Evolutionary conservation across 2,888 invertebrate genomes (phyloP), one percentile per base, ranked within the genome.

Genomic region (Helicoverpa assulta): DNA sequence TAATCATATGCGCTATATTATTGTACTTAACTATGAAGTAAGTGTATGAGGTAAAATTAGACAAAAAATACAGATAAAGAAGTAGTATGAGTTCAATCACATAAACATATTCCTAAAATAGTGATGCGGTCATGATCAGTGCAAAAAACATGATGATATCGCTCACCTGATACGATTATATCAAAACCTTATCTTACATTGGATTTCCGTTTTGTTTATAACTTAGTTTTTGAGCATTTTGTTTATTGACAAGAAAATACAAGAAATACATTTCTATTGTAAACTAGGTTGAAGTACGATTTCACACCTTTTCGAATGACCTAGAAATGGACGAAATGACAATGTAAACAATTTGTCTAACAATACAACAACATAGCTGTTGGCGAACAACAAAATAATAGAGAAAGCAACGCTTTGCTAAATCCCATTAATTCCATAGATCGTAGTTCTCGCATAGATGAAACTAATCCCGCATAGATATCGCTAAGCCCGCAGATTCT

Each of bases 401-500:
- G 50, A 19, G 26, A 69, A 50, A 37, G 29, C 37, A 55, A 63
- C 43, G 59, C 58, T 66, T 60, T 16, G 51, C 51, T 33, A 37
- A 63, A 77, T 43, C 64, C 56, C 37, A 37, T 18, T 51, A 63
- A 55, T 18, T 37, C 55, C 56, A 77, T 76, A 70, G 66, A 73
- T 78, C 67, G 80, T 74, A 82, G 66, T 60, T 65, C 37, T 53
- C 59, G 7, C 67, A 56, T 70, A 63, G 66, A 73, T 68, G 61
- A 21, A 67, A 59, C 71, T 81, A 83, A 76, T 78, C 74, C 70
- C 61, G 61, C 54, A 78, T 81, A 80, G 54, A 70, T 63, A 80
- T 74, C 70, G 61, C 52, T 75, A 78, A 84, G 83, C 85, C 88
- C 85, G 65, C 76, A 88, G 88, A 89, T 89, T 89, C 87, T 89